Evolutionary conservation across 1,140 invertebrate species (phyloP).

Genomic region (Micrasema longulum): DNA sequence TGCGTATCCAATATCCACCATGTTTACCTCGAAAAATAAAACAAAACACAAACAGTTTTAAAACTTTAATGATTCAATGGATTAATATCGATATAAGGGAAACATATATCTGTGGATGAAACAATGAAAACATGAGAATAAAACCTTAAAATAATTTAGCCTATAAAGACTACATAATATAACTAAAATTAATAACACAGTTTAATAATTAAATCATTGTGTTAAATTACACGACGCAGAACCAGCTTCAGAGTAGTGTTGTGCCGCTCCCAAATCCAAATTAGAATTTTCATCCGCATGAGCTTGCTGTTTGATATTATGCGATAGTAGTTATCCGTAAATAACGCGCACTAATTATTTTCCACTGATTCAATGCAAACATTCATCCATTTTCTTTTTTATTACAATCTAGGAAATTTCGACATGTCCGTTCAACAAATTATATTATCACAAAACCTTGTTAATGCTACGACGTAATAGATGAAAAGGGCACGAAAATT

Average conservation of each 20-base stretch:
- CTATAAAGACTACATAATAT: conserved; percentile 39
- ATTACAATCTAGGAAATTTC: conserved; percentile 34
- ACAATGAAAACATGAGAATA: conserved; percentile 31
- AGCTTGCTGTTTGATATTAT: conserved; percentile 5
- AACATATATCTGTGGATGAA: conserved; percentile 15
- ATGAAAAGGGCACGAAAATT: neutral
- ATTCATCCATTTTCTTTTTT: conserved; percentile 17
- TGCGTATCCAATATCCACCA: neutral
- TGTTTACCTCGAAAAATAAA: conserved; percentile 34
- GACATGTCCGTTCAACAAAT: conserved; percentile 30
- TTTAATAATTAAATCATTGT: conserved; percentile 43
- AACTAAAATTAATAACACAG: conserved; percentile 53
- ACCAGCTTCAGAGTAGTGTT: conserved; percentile 34
- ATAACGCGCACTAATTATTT: conserved; percentile 19
- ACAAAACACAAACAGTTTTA: conserved; percentile 42
- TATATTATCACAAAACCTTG: conserved; percentile 37
- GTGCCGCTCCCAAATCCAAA: neutral
- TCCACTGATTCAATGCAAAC: conserved; percentile 41
- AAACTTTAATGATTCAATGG: conserved; percentile 39
- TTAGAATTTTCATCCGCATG: neutral
- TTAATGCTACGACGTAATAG: conserved; percentile 23
- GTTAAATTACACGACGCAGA: conserved; percentile 35
- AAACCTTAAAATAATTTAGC: conserved; percentile 32
- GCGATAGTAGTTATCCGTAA: conserved; percentile 14
- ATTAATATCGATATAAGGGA: conserved; percentile 18